These are phyloP conservation scores for Microtus richardsoni DNA, from an alignment of 2,113 vertebrate genomes.

Conservation along the genomic window DNA sequence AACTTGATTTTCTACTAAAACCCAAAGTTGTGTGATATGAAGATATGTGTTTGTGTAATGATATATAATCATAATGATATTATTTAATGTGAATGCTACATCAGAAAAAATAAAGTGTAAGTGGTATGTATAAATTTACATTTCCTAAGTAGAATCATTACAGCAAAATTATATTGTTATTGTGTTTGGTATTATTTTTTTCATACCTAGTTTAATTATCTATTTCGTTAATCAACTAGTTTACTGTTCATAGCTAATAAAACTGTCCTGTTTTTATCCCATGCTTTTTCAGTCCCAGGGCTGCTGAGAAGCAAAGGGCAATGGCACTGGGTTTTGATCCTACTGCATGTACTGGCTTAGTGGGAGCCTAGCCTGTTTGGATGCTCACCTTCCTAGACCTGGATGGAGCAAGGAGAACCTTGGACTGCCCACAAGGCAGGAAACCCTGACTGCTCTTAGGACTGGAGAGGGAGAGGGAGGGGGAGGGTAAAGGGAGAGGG, in stretches of 20 bases:
- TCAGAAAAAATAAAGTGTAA: background rate
- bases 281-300: too few species aligned
- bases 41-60: background rate
- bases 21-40: background rate
- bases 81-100: background rate
- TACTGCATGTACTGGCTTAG: too few species aligned
- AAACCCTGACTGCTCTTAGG: too few species aligned
- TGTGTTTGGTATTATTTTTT: background rate
- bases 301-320: too few species aligned
- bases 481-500: too few species aligned
- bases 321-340: too few species aligned
- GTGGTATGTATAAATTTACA: background rate
- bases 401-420: too few species aligned
- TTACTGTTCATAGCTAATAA: slow-evolving; percentile 11
- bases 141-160: background rate
- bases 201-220: background rate
- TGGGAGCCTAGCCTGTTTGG: too few species aligned
- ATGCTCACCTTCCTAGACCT: too few species aligned
- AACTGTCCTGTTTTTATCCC: background rate
- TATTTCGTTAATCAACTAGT: background rate
- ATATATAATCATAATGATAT: background rate
- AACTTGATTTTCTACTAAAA: slow-evolving; percentile 47
- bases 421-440: too few species aligned
- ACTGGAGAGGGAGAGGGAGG: too few species aligned
- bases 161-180: background rate